A percentile compares a stretch with the other conserved stretches of the same genome.
These are phyloP conservation scores for Squalus acanthias DNA, from an alignment of 2,797 vertebrate species.

Conservation along the genomic window DNA sequence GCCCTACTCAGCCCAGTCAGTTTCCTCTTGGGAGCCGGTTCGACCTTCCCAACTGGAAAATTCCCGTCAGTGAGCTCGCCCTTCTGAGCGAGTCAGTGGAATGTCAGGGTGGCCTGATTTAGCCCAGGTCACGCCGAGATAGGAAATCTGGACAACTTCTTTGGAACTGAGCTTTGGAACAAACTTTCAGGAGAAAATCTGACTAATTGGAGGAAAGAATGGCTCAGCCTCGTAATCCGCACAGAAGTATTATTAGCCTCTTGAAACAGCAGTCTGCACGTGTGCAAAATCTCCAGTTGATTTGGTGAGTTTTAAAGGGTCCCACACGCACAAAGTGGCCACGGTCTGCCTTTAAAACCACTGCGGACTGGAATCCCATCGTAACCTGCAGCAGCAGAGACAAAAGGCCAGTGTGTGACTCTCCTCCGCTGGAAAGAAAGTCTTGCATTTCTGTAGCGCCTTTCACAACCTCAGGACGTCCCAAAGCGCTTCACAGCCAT, in stretches of 20 bases:
- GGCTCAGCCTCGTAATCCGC: background rate
- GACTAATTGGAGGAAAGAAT: background rate
- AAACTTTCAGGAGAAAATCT: background rate
- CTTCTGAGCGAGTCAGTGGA: background rate
- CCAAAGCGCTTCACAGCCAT: background rate
- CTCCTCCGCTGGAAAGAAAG: too few relatives aligned
- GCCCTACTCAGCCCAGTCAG: background rate
- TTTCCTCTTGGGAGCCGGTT: background rate
- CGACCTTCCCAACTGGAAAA: background rate
- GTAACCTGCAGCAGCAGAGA: background rate
- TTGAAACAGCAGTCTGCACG: background rate
- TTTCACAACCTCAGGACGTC: background rate
- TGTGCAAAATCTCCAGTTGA: background rate
- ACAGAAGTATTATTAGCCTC: background rate
- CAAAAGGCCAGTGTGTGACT: background rate
- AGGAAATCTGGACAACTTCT: background rate
- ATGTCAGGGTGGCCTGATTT: background rate
- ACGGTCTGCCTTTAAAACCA: background rate
- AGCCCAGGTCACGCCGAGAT: background rate
- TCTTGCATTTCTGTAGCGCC: too few relatives aligned
- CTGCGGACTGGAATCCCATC: background rate
- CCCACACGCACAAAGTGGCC: background rate
- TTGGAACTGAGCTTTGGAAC: background rate
- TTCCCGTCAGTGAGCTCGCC: background rate
- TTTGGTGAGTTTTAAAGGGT: background rate